These are phyloP conservation scores for Brachionus rubens DNA, from an alignment of 1,140 invertebrate species.

Conservation along the genomic window DNA sequence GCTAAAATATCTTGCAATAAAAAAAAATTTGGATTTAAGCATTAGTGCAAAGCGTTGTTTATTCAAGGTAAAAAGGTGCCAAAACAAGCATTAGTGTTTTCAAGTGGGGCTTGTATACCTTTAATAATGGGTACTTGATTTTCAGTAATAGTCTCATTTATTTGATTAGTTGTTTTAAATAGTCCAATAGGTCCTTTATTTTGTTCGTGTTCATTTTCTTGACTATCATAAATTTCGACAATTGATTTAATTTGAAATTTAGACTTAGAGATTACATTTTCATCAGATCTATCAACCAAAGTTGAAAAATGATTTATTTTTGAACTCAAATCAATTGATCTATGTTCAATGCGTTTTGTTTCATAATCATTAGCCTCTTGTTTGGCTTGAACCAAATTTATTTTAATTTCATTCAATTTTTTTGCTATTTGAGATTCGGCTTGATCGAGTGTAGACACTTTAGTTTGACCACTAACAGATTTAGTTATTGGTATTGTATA, in stretches of 20 bases:
- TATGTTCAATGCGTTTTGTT: background rate
- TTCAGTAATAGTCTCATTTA: slow-evolving; percentile 5
- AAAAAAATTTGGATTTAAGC: too few species aligned
- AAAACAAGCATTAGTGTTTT: background rate
- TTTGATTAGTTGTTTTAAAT: slow-evolving; percentile 5
- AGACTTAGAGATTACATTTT: background rate
- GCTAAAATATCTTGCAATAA: too few species aligned
- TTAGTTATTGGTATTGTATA: slow-evolving; percentile 25
- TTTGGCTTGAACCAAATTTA: background rate
- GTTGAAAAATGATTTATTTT: background rate
- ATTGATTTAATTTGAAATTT: slow-evolving; percentile 46
- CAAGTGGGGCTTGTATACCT: background rate
- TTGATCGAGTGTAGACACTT: background rate
- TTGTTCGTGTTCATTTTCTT: background rate
- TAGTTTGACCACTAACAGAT: background rate
- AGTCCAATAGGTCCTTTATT: background rate
- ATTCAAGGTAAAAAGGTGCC: too few species aligned
- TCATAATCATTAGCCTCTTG: background rate
- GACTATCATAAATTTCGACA: slow-evolving; percentile 37
- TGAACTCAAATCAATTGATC: background rate
- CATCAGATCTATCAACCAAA: background rate
- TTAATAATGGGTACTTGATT: background rate
- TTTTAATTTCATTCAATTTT: slow-evolving; percentile 21
- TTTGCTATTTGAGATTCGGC: background rate
- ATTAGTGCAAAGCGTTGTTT: too few species aligned